Evolutionary conservation across 2,113 vertebrate species (phyloP), one percentile per base, ranked within the genome.

Genomic region (Clarias macrocephalus): DNA sequence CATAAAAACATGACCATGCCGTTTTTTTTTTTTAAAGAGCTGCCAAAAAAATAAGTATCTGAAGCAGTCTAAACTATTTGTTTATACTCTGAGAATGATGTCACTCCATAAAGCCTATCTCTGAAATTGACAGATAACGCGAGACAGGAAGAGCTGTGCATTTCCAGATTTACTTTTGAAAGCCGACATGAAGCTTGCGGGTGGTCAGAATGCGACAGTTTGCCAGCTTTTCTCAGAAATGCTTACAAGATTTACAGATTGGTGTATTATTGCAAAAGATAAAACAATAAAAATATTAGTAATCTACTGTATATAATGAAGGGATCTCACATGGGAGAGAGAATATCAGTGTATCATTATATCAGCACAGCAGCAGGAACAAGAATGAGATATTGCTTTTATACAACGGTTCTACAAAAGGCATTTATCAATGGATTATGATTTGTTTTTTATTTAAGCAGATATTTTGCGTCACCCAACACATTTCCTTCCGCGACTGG

Each of bases 51-150:
- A 68, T 77, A n/a, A 65, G 33, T 18, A 66, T 79, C 42, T 66
- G 28, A 56, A 37, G 75, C 48, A 10, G 75, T 85, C 42, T 37
- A 66, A 85, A 63, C 84, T 77, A 10, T 79, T 37, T 82, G 42
- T 83, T 88, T 68, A 76, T 79, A 63, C 54, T 85, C 16, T 11
- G 21, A 56, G 30, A 62, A 48, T 30, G 6, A 60, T 59, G 23
- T 87, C 25, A 60, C 21, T 60, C 85, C 23, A 87, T 13, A 19
- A 52, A 66, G 76, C 76, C 30, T 54, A 54, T 87, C 80, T 89
- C 80, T 30, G 23, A 90, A 57, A 90, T 59, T 23, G 66, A 80
- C 56, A 91, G 88, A 93, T 91, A 88, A 91, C 87, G 30, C 86
- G 83, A 82, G 73, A 80, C 82, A 89, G 89, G 89, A 91, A 90